A percentile compares a stretch with the other conserved stretches of the same genome.
These are phyloP conservation scores for Cricetomys ansorgei DNA, from an alignment of 2,113 vertebrate species.

Conservation along the genomic window DNA sequence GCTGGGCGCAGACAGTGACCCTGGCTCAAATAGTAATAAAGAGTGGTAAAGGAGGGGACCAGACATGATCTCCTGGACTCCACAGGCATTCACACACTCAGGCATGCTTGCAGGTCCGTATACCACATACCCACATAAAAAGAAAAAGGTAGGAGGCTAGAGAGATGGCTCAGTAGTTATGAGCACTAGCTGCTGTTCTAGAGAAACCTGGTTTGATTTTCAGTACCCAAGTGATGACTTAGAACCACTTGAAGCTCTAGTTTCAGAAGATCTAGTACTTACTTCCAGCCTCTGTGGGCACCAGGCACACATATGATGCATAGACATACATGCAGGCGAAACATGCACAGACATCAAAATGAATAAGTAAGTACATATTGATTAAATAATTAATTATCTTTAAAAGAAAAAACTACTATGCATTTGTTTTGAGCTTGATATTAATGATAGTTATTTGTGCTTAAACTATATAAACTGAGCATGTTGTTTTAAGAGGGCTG, in stretches of 20 bases:
- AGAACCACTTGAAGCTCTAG: background rate
- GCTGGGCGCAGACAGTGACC: too few relatives aligned
- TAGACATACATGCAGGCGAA: background rate
- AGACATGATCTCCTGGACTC: background rate
- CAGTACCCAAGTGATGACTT: background rate
- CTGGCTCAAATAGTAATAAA: background rate
- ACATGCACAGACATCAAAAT: background rate
- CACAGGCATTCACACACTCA: too few relatives aligned
- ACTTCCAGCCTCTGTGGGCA: background rate
- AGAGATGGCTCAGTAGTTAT: background rate
- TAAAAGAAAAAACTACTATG: background rate
- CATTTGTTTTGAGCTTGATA: background rate
- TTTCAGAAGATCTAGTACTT: background rate
- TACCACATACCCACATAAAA: background rate
- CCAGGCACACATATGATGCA: background rate
- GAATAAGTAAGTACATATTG: too few relatives aligned
- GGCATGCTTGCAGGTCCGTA: background rate
- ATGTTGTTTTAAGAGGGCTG: background rate
- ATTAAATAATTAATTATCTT: background rate
- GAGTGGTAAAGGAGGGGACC: background rate
- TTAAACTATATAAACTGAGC: background rate
- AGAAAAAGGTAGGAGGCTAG: background rate
- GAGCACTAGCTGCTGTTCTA: background rate
- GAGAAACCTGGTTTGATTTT: background rate
- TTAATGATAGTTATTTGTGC: background rate